Percentiles rank a stretch among this genome's conserved stretches.
Conservation (phyloP, 2,113 vertebrate species). For the Myotis lucifugus region DNA sequence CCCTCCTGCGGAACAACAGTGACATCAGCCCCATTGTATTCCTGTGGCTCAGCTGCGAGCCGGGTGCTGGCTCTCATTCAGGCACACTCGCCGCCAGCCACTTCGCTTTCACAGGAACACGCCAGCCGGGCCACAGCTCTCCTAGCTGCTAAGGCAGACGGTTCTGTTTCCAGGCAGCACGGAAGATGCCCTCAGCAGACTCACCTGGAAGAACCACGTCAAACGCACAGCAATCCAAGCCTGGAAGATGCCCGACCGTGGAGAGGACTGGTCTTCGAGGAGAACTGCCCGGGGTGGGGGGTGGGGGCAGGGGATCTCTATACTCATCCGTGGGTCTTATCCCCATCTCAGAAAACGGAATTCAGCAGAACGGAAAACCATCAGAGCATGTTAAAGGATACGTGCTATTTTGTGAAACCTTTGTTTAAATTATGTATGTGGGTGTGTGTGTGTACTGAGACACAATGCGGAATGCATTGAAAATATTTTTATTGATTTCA, state of each 20-base stretch:
- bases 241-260: not conserved
- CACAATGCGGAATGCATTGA: not conserved
- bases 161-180: not conserved
- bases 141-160: not conserved
- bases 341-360: not conserved
- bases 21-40: accelerated
- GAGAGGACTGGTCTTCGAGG: not conserved
- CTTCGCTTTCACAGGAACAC: not conserved
- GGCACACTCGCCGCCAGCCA: not conserved
- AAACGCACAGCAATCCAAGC: not conserved
- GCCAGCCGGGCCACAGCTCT: not conserved
- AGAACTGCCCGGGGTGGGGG: not conserved
- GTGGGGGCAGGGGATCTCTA: not conserved
- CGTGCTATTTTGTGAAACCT: not conserved
- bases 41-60: not conserved
- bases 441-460: not conserved
- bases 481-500: too few species aligned
- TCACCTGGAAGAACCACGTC: not conserved
- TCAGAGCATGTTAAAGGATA: not conserved
- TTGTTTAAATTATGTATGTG: not conserved
- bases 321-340: not conserved
- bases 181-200: not conserved
- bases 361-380: not conserved
- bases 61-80: not conserved
- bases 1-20: accelerated